Evolutionary conservation across 2,113 vertebrate species (phyloP).

Genomic region (Gnathochromis pfefferi): DNA sequence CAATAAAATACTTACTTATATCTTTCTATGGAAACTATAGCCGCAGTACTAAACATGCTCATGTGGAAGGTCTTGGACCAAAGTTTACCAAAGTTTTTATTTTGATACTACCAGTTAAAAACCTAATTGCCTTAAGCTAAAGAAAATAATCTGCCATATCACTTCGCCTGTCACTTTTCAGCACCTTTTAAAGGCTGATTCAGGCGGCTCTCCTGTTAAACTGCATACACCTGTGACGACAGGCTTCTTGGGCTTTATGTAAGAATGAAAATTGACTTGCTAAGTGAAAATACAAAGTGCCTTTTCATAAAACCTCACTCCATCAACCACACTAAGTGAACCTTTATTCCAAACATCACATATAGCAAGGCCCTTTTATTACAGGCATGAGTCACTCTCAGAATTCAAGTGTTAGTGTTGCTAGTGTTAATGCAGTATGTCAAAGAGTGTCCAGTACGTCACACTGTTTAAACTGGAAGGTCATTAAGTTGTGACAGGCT

Average conservation of each 20-base stretch:
- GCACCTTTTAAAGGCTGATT: neutral
- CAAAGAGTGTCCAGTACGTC: neutral
- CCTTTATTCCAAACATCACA: slow-evolving; percentile 29
- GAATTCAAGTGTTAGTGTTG: neutral
- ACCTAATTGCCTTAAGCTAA: slow-evolving; percentile 49
- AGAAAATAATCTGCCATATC: slow-evolving; percentile 4
- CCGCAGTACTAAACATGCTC: slow-evolving; percentile 1
- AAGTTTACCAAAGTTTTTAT: slow-evolving; percentile 35
- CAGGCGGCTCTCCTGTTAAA: neutral
- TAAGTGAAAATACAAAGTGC: slow-evolving; percentile 44
- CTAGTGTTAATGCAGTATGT: neutral
- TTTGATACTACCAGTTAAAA: slow-evolving; percentile 12
- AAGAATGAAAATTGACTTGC: neutral
- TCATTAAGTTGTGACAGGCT: neutral
- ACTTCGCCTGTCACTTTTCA: neutral
- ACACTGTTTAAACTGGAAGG: neutral
- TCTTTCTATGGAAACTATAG: slow-evolving; percentile 2
- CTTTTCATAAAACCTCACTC: slow-evolving; percentile 16
- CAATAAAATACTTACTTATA: neutral
- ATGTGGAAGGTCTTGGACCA: slow-evolving; percentile 53
- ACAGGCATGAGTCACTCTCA: neutral
- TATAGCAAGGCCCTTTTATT: neutral
- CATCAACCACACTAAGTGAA: neutral
- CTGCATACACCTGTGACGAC: neutral
- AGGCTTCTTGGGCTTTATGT: neutral